Evolutionary conservation across 1,140 invertebrate genomes (phyloP).

Genomic region (Penaeus japonicus): DNA sequence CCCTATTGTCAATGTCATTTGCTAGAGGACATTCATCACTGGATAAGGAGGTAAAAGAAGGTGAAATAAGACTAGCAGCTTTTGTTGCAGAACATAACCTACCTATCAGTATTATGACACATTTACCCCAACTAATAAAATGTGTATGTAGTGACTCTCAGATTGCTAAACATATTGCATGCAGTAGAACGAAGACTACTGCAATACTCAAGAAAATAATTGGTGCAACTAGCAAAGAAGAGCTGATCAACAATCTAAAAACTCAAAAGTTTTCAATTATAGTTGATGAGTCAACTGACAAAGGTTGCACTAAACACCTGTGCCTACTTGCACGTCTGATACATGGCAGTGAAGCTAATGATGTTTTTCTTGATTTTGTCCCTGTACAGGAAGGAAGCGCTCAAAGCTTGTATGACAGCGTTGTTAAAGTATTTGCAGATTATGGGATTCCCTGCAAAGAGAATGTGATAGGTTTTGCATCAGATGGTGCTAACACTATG

Average conservation of each 20-base stretch:
- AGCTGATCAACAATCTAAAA: not conserved
- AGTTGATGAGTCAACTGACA: slow-evolving; percentile 14
- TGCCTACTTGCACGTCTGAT: not conserved
- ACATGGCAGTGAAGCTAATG: not conserved
- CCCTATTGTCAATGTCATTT: slow-evolving; percentile 13
- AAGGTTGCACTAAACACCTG: slow-evolving; percentile 25
- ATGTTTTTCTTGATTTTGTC: slow-evolving; percentile 21
- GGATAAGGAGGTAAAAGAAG: slow-evolving; percentile 21
- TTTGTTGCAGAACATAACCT: slow-evolving; percentile 23
- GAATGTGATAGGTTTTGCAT: slow-evolving; percentile 51
- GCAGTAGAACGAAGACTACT: not conserved
- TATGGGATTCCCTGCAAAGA: slow-evolving; percentile 30
- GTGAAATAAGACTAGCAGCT: slow-evolving; percentile 15
- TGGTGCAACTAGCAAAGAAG: slow-evolving; percentile 21
- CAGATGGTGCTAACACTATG: slow-evolving; percentile 51
- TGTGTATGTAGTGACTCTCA: slow-evolving; percentile 18
- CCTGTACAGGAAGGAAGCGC: slow-evolving; percentile 8
- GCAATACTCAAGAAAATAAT: slow-evolving; percentile 19
- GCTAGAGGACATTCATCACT: not conserved
- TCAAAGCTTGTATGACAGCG: not conserved
- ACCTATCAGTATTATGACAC: slow-evolving; percentile 18
- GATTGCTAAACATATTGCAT: slow-evolving; percentile 15
- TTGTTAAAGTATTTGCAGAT: slow-evolving; percentile 7
- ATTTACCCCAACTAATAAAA: slow-evolving; percentile 23
- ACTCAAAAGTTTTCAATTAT: slow-evolving; percentile 15